Evolutionary conservation across 2,113 vertebrate species (phyloP).

Genomic region (Chamaetylas fuelleborni): DNA sequence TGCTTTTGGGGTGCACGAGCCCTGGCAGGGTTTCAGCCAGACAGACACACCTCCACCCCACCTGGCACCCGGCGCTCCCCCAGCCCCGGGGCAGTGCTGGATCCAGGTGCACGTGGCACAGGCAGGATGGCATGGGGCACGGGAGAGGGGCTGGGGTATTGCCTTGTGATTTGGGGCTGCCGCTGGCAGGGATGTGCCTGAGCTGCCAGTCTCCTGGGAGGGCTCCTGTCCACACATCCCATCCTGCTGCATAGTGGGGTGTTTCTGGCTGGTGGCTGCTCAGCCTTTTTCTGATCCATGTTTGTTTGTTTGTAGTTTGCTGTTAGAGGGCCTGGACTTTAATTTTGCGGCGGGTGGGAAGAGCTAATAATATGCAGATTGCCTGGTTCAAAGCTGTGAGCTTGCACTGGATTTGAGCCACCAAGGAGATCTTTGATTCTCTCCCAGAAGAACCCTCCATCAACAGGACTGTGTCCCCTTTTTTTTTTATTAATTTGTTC

Average conservation of each 20-base stretch:
- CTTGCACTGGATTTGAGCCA: background rate
- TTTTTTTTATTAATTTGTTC: background rate
- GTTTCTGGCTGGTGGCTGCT: background rate
- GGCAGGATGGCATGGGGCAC: background rate
- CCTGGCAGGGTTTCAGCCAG: background rate
- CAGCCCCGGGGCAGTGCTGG: background rate
- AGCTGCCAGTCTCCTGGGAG: background rate
- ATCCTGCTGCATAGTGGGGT: background rate
- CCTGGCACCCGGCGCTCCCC: accelerated
- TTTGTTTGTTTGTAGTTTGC: constrained; percentile 25
- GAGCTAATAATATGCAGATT: background rate
- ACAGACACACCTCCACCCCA: background rate
- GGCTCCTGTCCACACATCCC: background rate
- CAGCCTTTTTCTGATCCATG: background rate
- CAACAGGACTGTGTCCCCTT: background rate
- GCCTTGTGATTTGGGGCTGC: background rate
- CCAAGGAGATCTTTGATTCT: background rate
- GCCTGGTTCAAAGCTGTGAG: background rate
- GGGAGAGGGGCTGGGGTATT: background rate
- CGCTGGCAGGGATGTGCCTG: accelerated
- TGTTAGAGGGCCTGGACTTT: constrained; percentile 18
- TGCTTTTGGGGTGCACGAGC: background rate
- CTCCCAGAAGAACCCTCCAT: background rate
- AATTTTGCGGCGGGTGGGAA: accelerated
- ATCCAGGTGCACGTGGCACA: background rate